These are phyloP conservation scores for Himalopsyche japonica DNA, from an alignment of 2,888 invertebrate species.

Conservation along the genomic window DNA sequence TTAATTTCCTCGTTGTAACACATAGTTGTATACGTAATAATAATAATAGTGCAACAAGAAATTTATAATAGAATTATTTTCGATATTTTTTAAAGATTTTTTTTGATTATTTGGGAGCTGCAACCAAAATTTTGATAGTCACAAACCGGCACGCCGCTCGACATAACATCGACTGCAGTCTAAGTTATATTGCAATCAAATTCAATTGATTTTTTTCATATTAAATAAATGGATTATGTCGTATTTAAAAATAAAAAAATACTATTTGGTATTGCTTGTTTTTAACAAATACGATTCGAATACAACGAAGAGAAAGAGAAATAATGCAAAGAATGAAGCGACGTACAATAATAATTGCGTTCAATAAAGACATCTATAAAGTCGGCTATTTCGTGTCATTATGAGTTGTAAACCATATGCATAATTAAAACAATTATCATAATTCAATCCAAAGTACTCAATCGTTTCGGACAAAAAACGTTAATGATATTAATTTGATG, in stretches of 20 bases:
- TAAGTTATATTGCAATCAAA: no score
- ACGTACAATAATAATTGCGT: conserved; percentile 18
- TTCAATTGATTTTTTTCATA: no score
- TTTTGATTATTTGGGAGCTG: no score
- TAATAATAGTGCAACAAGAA: no score
- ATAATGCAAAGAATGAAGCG: background rate
- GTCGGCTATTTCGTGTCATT: conserved; percentile 36
- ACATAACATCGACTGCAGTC: no score
- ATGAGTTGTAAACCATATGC: conserved; percentile 36
- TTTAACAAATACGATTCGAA: background rate
- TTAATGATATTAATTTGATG: conserved; percentile 9
- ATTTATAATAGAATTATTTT: no score
- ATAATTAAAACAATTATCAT: conserved; percentile 41
- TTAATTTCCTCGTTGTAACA: no score
- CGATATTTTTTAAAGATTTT: no score
- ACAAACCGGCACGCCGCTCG: no score
- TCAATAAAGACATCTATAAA: conserved; percentile 35
- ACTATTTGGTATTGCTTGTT: background rate
- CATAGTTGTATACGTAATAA: no score
- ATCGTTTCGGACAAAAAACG: conserved; percentile 20
- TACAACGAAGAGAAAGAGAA: background rate
- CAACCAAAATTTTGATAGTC: no score
- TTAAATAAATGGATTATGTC: no score
- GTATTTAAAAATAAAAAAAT: background rate
- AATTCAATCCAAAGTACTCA: conserved; percentile 33